phyloP scores from a whole-genome alignment of 1,140 invertebrate genomes.

The Drosophila melanica region DNA sequence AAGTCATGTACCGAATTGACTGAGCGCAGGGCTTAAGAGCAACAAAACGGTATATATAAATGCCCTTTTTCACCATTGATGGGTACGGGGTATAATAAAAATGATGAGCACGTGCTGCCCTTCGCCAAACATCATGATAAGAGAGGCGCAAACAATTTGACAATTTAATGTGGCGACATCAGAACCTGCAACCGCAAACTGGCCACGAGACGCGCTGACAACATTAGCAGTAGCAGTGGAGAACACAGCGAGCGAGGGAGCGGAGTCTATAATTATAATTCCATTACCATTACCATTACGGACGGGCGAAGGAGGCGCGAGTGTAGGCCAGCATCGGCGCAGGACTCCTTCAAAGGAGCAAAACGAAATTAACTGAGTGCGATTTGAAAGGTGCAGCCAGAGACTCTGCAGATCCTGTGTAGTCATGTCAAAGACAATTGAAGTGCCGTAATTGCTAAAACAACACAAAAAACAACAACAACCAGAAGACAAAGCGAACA shows the following conservation, averaged over 20 bases:
- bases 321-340: conserved; percentile 30
- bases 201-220: conserved; percentile 55
- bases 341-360: conserved; percentile 25
- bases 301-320: conserved; percentile 39
- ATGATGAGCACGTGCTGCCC: conserved; percentile 65
- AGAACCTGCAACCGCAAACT: conserved; percentile 44
- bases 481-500: neutral
- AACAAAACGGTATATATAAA: too few species aligned
- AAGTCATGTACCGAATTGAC: neutral
- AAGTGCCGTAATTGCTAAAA: conserved; percentile 72
- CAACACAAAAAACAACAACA: too few species aligned
- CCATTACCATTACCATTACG: conserved; percentile 65
- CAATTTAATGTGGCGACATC: conserved; percentile 77
- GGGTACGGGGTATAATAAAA: conserved; percentile 2
- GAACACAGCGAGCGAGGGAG: conserved; percentile 42
- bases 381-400: conserved; percentile 70
- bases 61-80: neutral
- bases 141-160: conserved; percentile 75
- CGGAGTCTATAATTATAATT: conserved; percentile 79
- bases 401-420: conserved; percentile 58
- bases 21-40: neutral
- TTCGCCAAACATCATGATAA: conserved; percentile 59
- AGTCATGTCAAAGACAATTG: conserved; percentile 70
- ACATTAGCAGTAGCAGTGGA: conserved; percentile 72
- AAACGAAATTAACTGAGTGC: conserved; percentile 43